Base-by-base conservation (phyloP, 53 echinoderm and acorn worm species). In the Apostichopus leukothele region DNA sequence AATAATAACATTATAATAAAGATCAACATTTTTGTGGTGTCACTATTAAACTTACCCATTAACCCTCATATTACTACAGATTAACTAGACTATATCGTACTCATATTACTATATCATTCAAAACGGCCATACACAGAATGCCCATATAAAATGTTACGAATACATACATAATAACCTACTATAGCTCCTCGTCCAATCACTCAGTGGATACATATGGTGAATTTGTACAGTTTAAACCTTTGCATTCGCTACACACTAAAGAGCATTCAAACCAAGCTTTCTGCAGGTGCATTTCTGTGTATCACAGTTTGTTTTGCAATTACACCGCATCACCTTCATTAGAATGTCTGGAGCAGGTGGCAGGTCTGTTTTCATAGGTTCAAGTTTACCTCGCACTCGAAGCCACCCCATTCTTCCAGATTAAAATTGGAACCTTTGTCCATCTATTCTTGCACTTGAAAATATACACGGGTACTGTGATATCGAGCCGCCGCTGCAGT, bases 271-370 rank as follows among this genome's bases (percentile, higher is more conserved):
- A 6, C 63, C 83, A 83, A 51, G 83, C 6, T 83, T 83, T 83
- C 20, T 57, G 83, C 83, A 83, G 51, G 61, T 83, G 83, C 83
- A 83, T 83, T 18, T 19, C 61, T 4, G 51, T 83, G 83, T 83
- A 53, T 83, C 60, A 60, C 83, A 83, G 83, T 60, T 83, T 14
- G 61, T 83, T 83, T 83, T 83, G 83, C 83, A 83, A 51, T 83
- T 60, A 53, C 83, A 83, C 19, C 61, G 59, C 52, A 83, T 25
- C 51, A 83, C 83, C 18, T 83, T 60, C 83, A 83, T 52, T 61
- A 83, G 61, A 18, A 20, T 60, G 9, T 59, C 83, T 7, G 86
- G 86, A 66, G 86, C 86, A 18, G 86, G 73, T 86, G 0, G 27
- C 73, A 73, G 9, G 53, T 86, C 19, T 59, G 87, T 86, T n/a